A percentile compares a stretch with the other conserved stretches of the same genome.
Conservation (phyloP, 2,888 invertebrate genomes). For the Meganola albula region DNA sequence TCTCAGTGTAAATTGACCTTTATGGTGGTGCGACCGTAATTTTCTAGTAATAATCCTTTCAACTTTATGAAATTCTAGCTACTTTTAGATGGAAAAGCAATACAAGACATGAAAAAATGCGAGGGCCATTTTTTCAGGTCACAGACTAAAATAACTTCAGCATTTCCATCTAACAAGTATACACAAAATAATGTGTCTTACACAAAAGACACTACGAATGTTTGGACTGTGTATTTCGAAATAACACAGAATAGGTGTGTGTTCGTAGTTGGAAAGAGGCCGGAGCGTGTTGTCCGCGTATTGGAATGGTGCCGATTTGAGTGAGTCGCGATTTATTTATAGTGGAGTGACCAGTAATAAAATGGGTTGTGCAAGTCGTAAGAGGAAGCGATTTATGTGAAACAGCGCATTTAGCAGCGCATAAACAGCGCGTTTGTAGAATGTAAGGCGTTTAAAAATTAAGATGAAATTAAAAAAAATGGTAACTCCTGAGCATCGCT, state of each 20-base stretch:
- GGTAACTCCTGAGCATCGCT: too few species aligned
- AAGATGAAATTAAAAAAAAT: too few species aligned
- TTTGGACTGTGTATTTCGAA: slow-evolving; percentile 21
- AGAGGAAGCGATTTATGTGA: slow-evolving; percentile 8
- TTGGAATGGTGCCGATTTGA: slow-evolving; percentile 63
- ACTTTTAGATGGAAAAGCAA: slow-evolving; percentile 13
- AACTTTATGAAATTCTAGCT: too few species aligned
- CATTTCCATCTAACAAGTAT: slow-evolving; percentile 13
- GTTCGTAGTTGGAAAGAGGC: slow-evolving; percentile 30
- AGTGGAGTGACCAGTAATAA: slow-evolving; percentile 43
- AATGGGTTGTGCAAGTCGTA: slow-evolving; percentile 22
- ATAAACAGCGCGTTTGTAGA: too few species aligned
- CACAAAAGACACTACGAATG: slow-evolving; percentile 10
- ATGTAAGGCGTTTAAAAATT: too few species aligned
- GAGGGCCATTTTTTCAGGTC: slow-evolving; percentile 39
- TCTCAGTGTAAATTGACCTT: too few species aligned
- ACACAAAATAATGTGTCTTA: slow-evolving; percentile 25
- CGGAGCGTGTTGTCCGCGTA: slow-evolving; percentile 15
- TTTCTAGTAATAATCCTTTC: too few species aligned
- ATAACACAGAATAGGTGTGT: slow-evolving; percentile 21
- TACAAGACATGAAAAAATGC: slow-evolving; percentile 28
- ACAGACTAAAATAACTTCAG: slow-evolving; percentile 34
- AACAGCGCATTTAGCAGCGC: too few species aligned
- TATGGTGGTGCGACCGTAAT: too few species aligned
- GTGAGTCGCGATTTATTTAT: slow-evolving; percentile 60